A percentile compares a stretch with the other conserved stretches of the same genome.
Evolutionary conservation across 53 echinoderm and acorn worm genomes (phyloP).

Genomic region (Hippasteria phrygiana): DNA sequence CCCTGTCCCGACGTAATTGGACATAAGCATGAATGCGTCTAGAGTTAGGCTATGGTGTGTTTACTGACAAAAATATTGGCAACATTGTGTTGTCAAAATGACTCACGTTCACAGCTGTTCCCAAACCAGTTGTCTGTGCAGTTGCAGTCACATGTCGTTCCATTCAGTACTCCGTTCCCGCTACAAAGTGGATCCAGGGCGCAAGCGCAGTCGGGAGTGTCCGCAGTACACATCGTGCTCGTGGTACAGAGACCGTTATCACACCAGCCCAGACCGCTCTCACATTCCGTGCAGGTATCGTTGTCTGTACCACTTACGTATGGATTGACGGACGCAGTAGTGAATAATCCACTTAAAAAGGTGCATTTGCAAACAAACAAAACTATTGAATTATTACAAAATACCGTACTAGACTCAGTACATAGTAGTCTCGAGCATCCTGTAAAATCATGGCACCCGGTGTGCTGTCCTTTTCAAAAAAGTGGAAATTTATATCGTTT

Average conservation of each 20-base stretch:
- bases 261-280: conserved; percentile 60
- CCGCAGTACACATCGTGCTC: not conserved
- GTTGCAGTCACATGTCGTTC: not conserved
- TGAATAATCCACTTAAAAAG: conserved; percentile 19
- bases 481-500: too few relatives aligned
- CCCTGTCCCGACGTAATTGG: too few relatives aligned
- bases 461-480: too few relatives aligned
- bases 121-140: not conserved
- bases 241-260: conserved; percentile 57
- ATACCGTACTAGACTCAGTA: too few relatives aligned
- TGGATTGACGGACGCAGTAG: not conserved
- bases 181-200: conserved; percentile 10
- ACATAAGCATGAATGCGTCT: not conserved
- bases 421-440: too few relatives aligned
- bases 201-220: conserved; percentile 6
- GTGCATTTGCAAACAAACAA: not conserved
- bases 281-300: conserved; percentile 59
- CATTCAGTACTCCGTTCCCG: conserved; percentile 7
- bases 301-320: conserved; percentile 20
- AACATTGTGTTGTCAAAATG: not conserved
- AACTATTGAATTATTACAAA: too few relatives aligned
- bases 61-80: too few relatives aligned
- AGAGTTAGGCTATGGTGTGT: too few relatives aligned
- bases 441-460: too few relatives aligned
- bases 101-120: conserved; percentile 25